These are phyloP conservation scores for Chelidonichthys spinosus DNA, from an alignment of 2,797 vertebrate genomes.

Conservation along the genomic window DNA sequence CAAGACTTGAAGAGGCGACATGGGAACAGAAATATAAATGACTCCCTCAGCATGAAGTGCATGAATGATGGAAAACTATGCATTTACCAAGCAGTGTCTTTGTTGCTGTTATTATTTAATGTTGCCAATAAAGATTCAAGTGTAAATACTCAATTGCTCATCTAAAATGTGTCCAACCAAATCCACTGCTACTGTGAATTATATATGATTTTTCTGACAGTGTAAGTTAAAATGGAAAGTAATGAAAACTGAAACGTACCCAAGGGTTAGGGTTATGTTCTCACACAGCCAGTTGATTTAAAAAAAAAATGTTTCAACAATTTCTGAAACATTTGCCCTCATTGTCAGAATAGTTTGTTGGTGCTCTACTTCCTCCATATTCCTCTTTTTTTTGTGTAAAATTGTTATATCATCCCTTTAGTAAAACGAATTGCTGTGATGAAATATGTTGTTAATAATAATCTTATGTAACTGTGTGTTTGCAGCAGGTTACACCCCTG, in stretches of 20 bases:
- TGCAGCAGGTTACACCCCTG: slow-evolving; percentile 87
- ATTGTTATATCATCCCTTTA: not conserved
- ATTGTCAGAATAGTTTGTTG: not conserved
- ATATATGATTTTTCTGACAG: slow-evolving; percentile 2
- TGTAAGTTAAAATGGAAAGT: not conserved
- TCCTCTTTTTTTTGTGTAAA: not conserved
- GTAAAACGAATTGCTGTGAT: slow-evolving; percentile 3
- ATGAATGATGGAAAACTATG: not conserved
- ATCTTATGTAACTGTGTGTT: slow-evolving; percentile 24
- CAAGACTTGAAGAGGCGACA: not conserved
- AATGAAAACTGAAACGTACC: not conserved
- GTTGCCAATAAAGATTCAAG: slow-evolving; percentile 7
- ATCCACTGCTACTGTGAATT: not conserved
- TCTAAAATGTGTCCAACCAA: slow-evolving; percentile 1
- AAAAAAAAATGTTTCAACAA: not conserved
- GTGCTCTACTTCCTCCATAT: not conserved
- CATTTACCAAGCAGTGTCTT: not conserved
- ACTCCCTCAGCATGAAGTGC: not conserved
- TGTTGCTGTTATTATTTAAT: slow-evolving; percentile 1
- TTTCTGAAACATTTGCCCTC: not conserved
- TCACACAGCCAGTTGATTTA: not conserved
- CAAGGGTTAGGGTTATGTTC: too few species aligned
- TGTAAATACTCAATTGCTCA: not conserved
- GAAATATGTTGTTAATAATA: slow-evolving; percentile 25
- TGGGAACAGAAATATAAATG: slow-evolving; percentile 9